Conservation (phyloP, 2,888 invertebrate genomes). For the Drosophila testacea region DNA sequence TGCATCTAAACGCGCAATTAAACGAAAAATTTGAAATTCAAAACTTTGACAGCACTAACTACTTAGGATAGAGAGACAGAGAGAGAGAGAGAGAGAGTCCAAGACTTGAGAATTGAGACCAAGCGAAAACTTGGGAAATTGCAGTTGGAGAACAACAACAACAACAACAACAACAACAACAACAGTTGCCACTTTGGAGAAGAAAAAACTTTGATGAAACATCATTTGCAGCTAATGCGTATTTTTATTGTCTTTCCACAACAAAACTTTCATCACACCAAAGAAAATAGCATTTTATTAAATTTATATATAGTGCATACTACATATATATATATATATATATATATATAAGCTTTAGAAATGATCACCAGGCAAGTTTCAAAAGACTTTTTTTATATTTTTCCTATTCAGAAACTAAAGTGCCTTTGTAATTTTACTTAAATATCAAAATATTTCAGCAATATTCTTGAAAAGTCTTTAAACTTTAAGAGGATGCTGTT, state of each 20-base stretch:
- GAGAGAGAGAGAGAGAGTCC: neutral
- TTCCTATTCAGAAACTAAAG: neutral
- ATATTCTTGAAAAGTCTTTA: too few species aligned
- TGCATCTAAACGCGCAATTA: conserved; percentile 69
- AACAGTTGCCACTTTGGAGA: neutral
- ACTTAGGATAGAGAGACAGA: neutral
- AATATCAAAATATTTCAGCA: too few species aligned
- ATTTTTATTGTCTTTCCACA: conserved; percentile 6
- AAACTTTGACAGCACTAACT: conserved; percentile 23
- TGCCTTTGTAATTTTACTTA: too few species aligned
- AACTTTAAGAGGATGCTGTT: too few species aligned
- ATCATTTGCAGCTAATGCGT: conserved; percentile 12
- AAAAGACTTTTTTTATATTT: neutral
- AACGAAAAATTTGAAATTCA: conserved; percentile 42
- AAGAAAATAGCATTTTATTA: neutral
- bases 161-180: neutral
- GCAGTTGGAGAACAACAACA: neutral
- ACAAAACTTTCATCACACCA: conserved; percentile 6
- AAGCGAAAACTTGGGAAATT: neutral
- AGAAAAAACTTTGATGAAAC: neutral
- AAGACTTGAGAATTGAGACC: neutral
- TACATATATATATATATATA: neutral
- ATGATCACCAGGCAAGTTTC: neutral
- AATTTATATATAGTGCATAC: neutral
- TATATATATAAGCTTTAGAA: neutral